Conservation (phyloP, 1,140 invertebrate species). For the Heterodera schachtii region DNA sequence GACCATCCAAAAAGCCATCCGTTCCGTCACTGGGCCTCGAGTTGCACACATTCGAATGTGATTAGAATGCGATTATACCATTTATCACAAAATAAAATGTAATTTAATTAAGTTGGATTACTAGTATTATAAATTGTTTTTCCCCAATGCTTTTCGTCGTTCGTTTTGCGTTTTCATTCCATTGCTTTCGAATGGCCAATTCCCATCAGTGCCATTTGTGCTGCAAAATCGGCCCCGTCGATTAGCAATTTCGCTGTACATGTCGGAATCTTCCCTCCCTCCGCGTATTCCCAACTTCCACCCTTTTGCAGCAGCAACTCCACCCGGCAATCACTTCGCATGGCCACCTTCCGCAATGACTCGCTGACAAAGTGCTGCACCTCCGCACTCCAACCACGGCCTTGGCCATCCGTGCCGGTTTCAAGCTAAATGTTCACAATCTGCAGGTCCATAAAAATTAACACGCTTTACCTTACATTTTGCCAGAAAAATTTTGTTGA, state of each 20-base stretch:
- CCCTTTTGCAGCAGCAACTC: conserved; percentile 14
- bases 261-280: conserved; percentile 9
- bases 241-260: conserved; percentile 26
- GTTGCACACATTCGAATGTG: conserved; percentile 38
- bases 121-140: neutral
- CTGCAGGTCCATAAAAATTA: neutral
- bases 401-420: neutral
- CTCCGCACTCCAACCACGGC: conserved; percentile 20
- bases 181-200: conserved; percentile 15
- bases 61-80: neutral
- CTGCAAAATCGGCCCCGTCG: conserved; percentile 31
- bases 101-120: neutral
- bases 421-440: conserved; percentile 14
- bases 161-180: neutral
- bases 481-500: conserved; percentile 35
- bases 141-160: neutral
- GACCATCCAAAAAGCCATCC: conserved; percentile 28
- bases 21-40: conserved; percentile 33
- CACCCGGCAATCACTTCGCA: conserved; percentile 6
- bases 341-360: conserved; percentile 3
- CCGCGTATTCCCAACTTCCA: conserved; percentile 12
- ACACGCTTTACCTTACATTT: conserved; percentile 31
- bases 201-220: conserved; percentile 29
- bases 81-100: neutral
- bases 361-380: conserved; percentile 26